Percentiles rank a stretch among this genome's conserved stretches.
Conservation (phyloP, 2,113 vertebrate species). For the Channa maculata region DNA sequence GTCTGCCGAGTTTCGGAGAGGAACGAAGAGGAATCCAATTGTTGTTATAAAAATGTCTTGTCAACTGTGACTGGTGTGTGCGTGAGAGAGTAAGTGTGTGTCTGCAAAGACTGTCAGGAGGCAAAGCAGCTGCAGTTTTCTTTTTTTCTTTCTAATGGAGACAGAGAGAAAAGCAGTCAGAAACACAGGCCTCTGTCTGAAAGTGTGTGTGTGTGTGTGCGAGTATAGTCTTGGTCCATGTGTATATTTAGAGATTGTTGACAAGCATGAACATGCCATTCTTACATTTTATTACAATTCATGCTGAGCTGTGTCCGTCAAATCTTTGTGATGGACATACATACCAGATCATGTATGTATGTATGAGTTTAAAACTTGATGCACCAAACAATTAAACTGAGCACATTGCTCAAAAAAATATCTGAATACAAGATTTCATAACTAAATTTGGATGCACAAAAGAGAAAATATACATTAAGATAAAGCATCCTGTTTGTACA, state of each 20-base stretch:
- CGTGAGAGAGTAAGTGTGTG: slow-evolving; percentile 17
- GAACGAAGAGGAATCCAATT: slow-evolving; percentile 71
- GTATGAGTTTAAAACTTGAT: neutral
- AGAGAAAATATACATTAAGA: slow-evolving; percentile 4
- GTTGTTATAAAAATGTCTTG: slow-evolving; percentile 70
- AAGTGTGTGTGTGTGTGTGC: slow-evolving; percentile 5
- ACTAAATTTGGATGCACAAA: neutral
- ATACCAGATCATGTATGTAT: slow-evolving; percentile 16
- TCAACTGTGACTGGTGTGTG: slow-evolving; percentile 63
- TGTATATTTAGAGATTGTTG: slow-evolving; percentile 82
- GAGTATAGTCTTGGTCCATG: slow-evolving; percentile 48
- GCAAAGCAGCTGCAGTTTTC: slow-evolving; percentile 42
- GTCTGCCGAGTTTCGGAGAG: slow-evolving; percentile 68
- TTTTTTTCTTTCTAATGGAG: slow-evolving; percentile 49
- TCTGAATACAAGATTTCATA: neutral
- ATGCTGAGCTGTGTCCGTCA: slow-evolving; percentile 74
- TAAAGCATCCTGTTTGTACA: slow-evolving; percentile 3
- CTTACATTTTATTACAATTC: slow-evolving; percentile 81
- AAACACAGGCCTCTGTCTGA: slow-evolving; percentile 39
- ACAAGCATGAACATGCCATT: slow-evolving; percentile 82
- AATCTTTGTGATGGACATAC: slow-evolving; percentile 48
- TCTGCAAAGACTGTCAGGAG: slow-evolving; percentile 42
- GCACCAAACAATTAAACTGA: neutral
- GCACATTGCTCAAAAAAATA: neutral
- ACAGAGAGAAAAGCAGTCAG: slow-evolving; percentile 59